Evolutionary conservation across 2,797 vertebrate genomes (phyloP), one percentile per base, ranked within the genome.

Genomic region (Fringilla coelebs): DNA sequence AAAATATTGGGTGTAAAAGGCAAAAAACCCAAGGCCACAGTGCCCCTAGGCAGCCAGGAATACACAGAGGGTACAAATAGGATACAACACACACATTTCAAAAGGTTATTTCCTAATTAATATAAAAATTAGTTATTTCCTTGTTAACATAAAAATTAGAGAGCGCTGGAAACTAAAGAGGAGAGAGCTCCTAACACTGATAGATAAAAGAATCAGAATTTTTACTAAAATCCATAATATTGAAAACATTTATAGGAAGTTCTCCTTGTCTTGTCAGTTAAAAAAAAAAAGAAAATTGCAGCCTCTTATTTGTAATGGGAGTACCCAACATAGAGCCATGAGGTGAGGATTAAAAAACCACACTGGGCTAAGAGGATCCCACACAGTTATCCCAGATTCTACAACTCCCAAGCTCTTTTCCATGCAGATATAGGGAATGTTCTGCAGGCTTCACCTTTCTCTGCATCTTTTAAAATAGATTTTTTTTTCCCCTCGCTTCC

Each of bases 251-350:
- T 40, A 22, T 60, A 55, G 31, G 72, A 73, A 79, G 8, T 48
- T 87, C 13, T 74, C 40, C 24, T 66, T 34, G 55, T 38, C 43
- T 41, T 17, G 21, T 10, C 34, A 55, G 43, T 20, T 38, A 32
- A 34, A 70, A 74, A 79, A 29, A 71, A 32, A 1, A 1, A 55
- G 25, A 38, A 22, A 75, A 48, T 16, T 36, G 19, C 54, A 90
- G 54, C 14, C 15, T 91, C 25, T 54, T 15, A 19, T 48, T 18
- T 9, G 38, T 34, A 17, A 57, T 8, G 31, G 13, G 68, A 71
- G 22, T 1, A 26, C 32, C 40, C 40, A 36, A 4, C 0, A 1
- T 0, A 36, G 45, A 48, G 61, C 11, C 66, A n/a, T 0, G 1
- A n/a, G 71, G 70, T 32, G 65, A 57, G 65, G 65, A 71, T 38